Base-by-base conservation (phyloP, 2,797 vertebrate species). In the Parauchenoglanis punctatus region DNA sequence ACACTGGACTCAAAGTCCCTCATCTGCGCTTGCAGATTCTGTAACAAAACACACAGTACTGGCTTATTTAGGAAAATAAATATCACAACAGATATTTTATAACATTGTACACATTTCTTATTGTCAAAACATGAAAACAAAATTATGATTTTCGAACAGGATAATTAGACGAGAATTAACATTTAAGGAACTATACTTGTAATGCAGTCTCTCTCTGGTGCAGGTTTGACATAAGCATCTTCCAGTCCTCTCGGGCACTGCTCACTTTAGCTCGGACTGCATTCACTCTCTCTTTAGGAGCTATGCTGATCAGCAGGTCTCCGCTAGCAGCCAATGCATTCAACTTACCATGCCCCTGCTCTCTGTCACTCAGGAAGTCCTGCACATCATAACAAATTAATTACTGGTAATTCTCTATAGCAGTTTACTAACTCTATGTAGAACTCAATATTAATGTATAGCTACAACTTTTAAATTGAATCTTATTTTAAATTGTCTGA, bases 11-110 rank as follows among this genome's bases (percentile, higher is more conserved):
- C 98, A 0, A 99, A 99, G 91, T 98, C 98, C 68, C 96, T 97
- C 98, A 99, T 99, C 92, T 99, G 98, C 85, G 96, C 93, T 93
- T 97, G 97, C 85, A 99, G 94, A 90, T 94, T 98, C 99, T 99
- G 87, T 2, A 63, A 85, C 46, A 85, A 65, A 65, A 31, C 0
- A 75, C 65, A 85, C 7, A 25, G 25, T n/a, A 49, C 46, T 44
- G 17, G 67, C 54, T 61, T 78, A 82, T 31, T 0, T 15, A 7
- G 31, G 65, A 44, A 7, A 40, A 40, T 4, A 40, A 78, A 78
- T 31, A 7, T 28, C 7, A 31, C 28, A 80, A 52, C 13, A 11
- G 8, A 35, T 35, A 11, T 58, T 58, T 58, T 58, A 78, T 56
- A 35, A 56, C n/a, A 77, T 0, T 52, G 73, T 7, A n/a, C 23